Conservation (phyloP, 1,140 invertebrate species). For the Trialeurodes vaporariorum region DNA sequence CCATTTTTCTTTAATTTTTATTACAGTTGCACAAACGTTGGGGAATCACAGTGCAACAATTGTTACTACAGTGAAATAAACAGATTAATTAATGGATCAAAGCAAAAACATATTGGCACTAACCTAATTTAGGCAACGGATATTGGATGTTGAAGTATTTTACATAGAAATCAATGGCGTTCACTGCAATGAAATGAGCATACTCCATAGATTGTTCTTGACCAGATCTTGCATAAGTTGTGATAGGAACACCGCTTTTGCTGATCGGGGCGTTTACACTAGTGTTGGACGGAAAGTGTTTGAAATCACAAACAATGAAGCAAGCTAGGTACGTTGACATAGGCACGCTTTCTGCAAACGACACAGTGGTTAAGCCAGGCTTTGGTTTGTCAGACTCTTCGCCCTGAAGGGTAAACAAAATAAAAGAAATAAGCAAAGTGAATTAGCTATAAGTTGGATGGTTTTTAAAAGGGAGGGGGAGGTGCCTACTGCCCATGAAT, state of each 20-base stretch:
- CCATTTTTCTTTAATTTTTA: no score
- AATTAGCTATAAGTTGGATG: no score
- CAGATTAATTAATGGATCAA: no score
- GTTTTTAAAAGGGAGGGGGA: no score
- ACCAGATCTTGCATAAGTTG: conserved; percentile 58
- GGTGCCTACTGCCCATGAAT: no score
- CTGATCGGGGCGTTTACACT: conserved; percentile 45
- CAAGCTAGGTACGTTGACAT: conserved; percentile 90
- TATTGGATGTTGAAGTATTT: conserved; percentile 76
- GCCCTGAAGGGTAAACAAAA: conserved; percentile 30
- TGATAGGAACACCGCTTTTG: conserved; percentile 46
- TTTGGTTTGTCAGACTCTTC: conserved; percentile 32
- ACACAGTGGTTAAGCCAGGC: conserved; percentile 38
- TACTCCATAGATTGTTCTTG: conserved; percentile 67
- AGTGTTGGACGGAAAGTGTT: conserved; percentile 42
- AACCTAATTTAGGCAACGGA: conserved; percentile 75
- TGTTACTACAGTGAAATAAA: no score
- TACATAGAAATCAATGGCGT: conserved; percentile 73
- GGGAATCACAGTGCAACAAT: no score
- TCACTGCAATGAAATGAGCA: conserved; percentile 61
- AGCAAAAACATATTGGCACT: conserved; percentile 20
- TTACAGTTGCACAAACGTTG: no score
- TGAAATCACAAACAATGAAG: conserved; percentile 85
- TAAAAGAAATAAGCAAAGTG: no score
- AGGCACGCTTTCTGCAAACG: conserved; percentile 66